These are phyloP conservation scores for Gila robusta DNA, from an alignment of 2,797 vertebrate species.

Conservation along the genomic window DNA sequence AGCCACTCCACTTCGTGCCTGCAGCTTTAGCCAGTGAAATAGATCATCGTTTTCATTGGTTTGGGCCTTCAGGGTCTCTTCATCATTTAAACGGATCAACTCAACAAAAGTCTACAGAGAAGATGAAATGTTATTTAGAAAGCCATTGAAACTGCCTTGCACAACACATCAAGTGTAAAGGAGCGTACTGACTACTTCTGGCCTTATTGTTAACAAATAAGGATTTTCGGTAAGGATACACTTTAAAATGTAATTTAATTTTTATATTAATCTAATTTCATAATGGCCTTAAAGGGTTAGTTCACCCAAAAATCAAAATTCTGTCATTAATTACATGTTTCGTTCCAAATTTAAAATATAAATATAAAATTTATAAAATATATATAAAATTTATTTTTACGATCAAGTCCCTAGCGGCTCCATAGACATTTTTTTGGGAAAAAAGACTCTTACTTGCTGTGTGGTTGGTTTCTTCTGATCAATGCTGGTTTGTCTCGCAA, in stretches of 20 bases:
- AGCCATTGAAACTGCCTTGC: neutral
- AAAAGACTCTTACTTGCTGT: conserved; percentile 73
- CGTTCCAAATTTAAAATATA: too few species aligned
- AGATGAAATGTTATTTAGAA: neutral
- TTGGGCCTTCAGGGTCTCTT: conserved; percentile 76
- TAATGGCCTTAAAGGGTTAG: neutral
- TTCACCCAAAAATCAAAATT: too few species aligned
- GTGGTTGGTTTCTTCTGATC: conserved; percentile 73
- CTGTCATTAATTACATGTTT: too few species aligned
- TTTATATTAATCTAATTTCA: neutral
- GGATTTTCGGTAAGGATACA: neutral
- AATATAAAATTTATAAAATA: too few species aligned
- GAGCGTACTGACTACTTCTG: neutral
- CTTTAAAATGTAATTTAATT: neutral
- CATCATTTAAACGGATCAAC: conserved; percentile 76
- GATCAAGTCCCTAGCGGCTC: neutral
- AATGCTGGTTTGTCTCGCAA: conserved; percentile 76
- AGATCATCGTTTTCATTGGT: conserved; percentile 81
- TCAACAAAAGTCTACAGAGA: conserved; percentile 78
- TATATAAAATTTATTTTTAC: neutral
- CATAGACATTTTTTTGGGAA: neutral
- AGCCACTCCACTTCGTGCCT: conserved; percentile 78
- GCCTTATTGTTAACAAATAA: neutral
- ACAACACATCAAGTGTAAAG: neutral
- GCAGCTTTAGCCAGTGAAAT: conserved; percentile 84